Conservation (phyloP, 2,888 invertebrate genomes). For the Torymus auratus region DNA sequence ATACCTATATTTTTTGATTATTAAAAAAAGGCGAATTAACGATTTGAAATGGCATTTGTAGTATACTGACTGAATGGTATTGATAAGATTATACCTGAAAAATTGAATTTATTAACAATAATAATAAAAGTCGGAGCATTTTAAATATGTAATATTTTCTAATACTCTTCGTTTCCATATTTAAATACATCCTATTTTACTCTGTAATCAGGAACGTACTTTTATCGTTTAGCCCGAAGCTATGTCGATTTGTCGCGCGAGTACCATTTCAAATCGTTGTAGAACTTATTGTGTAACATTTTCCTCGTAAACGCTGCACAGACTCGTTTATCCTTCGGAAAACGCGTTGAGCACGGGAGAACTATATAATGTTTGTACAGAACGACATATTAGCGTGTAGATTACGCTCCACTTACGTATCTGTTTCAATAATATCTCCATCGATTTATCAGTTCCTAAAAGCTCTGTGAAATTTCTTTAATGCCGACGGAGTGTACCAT, state of each 20-base stretch:
- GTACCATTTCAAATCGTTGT: background rate
- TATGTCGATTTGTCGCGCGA: too few species aligned
- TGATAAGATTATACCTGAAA: too few species aligned
- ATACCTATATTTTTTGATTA: conserved; percentile 27
- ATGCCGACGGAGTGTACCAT: too few species aligned
- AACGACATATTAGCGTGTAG: conserved; percentile 52
- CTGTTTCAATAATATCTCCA: background rate
- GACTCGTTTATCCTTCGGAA: too few species aligned
- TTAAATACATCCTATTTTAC: too few species aligned
- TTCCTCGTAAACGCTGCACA: background rate
- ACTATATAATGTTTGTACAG: conserved; percentile 64
- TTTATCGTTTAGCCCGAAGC: too few species aligned
- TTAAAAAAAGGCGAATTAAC: conserved; percentile 1
- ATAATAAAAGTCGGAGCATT: too few species aligned
- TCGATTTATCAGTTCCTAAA: background rate
- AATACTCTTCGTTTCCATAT: too few species aligned
- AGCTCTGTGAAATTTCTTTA: too few species aligned
- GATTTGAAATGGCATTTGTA: conserved; percentile 12
- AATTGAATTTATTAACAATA: too few species aligned
- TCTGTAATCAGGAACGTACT: too few species aligned
- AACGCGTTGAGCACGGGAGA: conserved; percentile 25
- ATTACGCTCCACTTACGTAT: conserved; percentile 29
- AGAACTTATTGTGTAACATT: conserved; percentile 1
- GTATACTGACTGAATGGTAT: background rate
- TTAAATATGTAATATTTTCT: too few species aligned